Conservation (phyloP, 2,113 vertebrate species). For the Dinomys branickii region DNA sequence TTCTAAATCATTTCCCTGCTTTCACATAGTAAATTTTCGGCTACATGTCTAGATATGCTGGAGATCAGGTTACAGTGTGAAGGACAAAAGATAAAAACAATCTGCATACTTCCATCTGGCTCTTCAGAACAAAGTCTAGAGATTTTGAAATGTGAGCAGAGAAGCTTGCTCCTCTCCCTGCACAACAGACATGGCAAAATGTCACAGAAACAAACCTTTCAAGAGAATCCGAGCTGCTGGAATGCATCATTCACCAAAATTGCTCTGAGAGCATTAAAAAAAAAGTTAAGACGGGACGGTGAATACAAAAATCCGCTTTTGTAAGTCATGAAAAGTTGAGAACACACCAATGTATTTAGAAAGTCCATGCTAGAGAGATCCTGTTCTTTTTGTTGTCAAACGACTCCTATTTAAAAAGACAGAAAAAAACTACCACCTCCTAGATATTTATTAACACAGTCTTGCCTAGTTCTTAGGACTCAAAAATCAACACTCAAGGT, state of each 20-base stretch:
- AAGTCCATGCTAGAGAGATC: not conserved
- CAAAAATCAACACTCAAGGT: conserved; percentile 55
- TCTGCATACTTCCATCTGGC: conserved; percentile 78
- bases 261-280: conserved; percentile 65
- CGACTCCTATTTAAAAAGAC: not conserved
- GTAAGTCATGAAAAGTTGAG: not conserved
- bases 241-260: conserved; percentile 78
- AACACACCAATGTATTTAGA: not conserved
- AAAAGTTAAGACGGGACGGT: conserved; percentile 40
- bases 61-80: conserved; percentile 82
- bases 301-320: not conserved
- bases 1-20: conserved; percentile 79
- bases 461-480: conserved; percentile 32
- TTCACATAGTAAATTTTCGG: conserved; percentile 82
- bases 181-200: conserved; percentile 68
- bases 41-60: conserved; percentile 76
- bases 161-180: conserved; percentile 48
- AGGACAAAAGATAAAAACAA: conserved; percentile 81
- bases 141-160: conserved; percentile 75
- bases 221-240: conserved; percentile 61
- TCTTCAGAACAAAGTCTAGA: conserved; percentile 78
- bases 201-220: conserved; percentile 70
- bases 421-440: not conserved
- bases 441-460: conserved; percentile 26
- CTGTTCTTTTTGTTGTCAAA: not conserved